These are phyloP conservation scores for Aviceda subcristata DNA, from an alignment of 2,113 vertebrate species.

Conservation along the genomic window DNA sequence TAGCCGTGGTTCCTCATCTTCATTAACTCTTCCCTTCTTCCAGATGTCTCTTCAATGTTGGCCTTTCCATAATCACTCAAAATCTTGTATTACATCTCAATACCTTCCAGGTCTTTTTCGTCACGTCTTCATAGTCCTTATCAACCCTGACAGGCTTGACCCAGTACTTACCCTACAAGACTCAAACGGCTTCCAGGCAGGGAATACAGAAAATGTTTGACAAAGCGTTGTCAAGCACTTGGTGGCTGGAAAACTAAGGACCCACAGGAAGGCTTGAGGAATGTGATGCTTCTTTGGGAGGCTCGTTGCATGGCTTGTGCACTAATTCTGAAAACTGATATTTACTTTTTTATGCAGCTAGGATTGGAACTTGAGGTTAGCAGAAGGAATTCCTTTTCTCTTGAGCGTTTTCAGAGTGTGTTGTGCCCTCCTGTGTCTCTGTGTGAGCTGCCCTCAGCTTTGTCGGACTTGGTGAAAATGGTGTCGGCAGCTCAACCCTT, in stretches of 20 bases:
- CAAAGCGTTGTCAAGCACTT: neutral
- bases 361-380: neutral
- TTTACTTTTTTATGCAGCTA: neutral
- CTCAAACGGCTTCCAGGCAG: neutral
- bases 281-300: neutral
- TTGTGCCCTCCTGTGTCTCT: neutral
- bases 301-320: neutral
- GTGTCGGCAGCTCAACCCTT: neutral
- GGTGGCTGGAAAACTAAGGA: neutral
- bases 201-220: neutral
- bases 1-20: neutral
- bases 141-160: neutral
- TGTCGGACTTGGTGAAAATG: neutral
- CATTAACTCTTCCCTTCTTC: neutral
- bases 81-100: neutral
- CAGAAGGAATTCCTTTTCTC: neutral
- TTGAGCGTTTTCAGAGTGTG: neutral
- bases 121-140: neutral
- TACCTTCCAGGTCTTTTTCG: neutral
- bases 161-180: neutral
- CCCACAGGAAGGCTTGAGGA: neutral
- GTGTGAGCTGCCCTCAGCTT: neutral
- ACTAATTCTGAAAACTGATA: neutral
- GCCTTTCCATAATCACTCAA: neutral
- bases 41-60: neutral